Evolutionary conservation across 2,113 vertebrate species (phyloP).

Genomic region (Eurypyga helias): DNA sequence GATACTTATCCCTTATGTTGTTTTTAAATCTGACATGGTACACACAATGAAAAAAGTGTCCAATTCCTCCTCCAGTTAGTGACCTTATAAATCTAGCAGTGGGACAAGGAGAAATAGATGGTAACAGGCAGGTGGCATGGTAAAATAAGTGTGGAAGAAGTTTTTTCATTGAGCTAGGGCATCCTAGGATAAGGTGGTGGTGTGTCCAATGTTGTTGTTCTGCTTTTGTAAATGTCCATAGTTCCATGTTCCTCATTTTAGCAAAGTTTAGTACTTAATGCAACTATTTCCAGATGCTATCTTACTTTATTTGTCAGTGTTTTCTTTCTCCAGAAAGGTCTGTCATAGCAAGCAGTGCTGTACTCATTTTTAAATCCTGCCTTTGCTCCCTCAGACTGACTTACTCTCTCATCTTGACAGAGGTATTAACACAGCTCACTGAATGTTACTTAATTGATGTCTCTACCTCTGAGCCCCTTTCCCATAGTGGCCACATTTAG

Average conservation of each 20-base stretch:
- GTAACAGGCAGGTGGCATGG: not conserved
- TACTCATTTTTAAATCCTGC: not conserved
- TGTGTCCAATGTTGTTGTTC: not conserved
- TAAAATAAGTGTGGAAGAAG: not conserved
- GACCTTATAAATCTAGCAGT: not conserved
- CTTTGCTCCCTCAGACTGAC: not conserved
- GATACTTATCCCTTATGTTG: not conserved
- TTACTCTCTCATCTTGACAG: not conserved
- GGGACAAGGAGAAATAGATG: not conserved
- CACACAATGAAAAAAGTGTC: not conserved
- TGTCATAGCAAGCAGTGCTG: not conserved
- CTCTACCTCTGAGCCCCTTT: not conserved
- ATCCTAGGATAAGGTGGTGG: not conserved
- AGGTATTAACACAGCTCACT: not conserved
- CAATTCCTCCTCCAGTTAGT: not conserved
- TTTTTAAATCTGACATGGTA: not conserved
- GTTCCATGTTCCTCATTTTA: not conserved
- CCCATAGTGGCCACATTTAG: not conserved
- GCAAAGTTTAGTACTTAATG: not conserved
- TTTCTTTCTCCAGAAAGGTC: not conserved
- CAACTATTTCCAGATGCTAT: not conserved
- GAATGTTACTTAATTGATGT: not conserved
- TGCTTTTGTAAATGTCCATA: not conserved
- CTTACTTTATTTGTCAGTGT: not conserved
- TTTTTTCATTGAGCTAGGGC: not conserved